phyloP scores from a whole-genome alignment of 2,113 vertebrate species.

The Tetraodon nigroviridis region DNA sequence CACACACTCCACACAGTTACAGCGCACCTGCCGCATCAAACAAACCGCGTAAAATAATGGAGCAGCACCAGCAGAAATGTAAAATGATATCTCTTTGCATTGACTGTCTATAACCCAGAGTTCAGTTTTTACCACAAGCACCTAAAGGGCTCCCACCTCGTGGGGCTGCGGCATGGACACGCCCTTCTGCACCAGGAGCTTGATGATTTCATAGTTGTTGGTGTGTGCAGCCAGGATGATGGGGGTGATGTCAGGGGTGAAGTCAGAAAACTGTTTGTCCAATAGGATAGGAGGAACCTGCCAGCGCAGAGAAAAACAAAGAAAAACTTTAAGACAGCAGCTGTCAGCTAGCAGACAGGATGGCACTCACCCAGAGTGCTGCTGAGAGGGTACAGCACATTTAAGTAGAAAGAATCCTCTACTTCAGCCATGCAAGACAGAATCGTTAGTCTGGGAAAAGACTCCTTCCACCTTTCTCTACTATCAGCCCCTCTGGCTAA shows the following conservation, averaged over 20 bases:
- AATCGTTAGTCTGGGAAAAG: slow-evolving; percentile 40
- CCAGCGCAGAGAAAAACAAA: slow-evolving; percentile 7
- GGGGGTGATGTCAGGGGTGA: slow-evolving; percentile 97
- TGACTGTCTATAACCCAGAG: background rate
- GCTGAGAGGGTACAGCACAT: no score
- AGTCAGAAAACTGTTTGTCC: slow-evolving; percentile 98
- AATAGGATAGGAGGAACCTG: slow-evolving; percentile 94
- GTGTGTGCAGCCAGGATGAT: slow-evolving; percentile 98
- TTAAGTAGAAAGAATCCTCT: background rate
- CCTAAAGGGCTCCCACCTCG: slow-evolving; percentile 66
- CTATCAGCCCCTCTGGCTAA: slow-evolving; percentile 47
- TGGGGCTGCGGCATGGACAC: slow-evolving; percentile 94
- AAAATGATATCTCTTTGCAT: background rate
- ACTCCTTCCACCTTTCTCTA: slow-evolving; percentile 29
- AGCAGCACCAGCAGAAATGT: background rate
- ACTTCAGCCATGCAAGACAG: slow-evolving; percentile 18
- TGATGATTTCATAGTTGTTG: slow-evolving; percentile 98
- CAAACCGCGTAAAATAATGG: slow-evolving; percentile 25
- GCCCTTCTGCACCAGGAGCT: slow-evolving; percentile 94
- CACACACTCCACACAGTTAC: slow-evolving; percentile 95
- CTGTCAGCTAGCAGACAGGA: no score
- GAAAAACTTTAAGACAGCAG: slow-evolving; percentile 1
- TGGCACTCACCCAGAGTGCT: no score
- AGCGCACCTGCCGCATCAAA: slow-evolving; percentile 78
- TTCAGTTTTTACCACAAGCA: background rate